A percentile compares a stretch with the other conserved stretches of the same genome.
These are phyloP conservation scores for Shargacucullia verbasci DNA, from an alignment of 2,888 invertebrate genomes.

Conservation along the genomic window DNA sequence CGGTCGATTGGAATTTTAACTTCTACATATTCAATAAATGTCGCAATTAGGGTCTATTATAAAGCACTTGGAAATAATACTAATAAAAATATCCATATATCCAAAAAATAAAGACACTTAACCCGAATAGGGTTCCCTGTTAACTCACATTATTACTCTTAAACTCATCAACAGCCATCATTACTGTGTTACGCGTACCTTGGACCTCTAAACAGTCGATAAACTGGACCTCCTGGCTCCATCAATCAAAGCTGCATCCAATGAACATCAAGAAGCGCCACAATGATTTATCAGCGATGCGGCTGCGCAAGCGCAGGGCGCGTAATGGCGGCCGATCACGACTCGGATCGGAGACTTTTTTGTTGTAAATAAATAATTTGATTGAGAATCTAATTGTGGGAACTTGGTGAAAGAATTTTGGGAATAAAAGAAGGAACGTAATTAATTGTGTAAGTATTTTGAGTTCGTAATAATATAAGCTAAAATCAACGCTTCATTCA, in stretches of 20 bases:
- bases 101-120: conserved; percentile 3
- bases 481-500: too few species aligned
- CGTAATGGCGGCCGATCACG: conserved; percentile 65
- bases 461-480: too few species aligned
- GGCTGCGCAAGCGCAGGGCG: conserved; percentile 57
- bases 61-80: too few species aligned
- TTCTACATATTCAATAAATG: too few species aligned
- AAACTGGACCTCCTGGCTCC: conserved; percentile 53
- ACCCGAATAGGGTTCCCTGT: conserved; percentile 1
- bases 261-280: conserved; percentile 85
- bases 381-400: conserved; percentile 55
- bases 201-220: conserved; percentile 54
- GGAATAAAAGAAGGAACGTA: conserved; percentile 2
- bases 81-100: too few species aligned
- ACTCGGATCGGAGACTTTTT: conserved; percentile 52
- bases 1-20: too few species aligned
- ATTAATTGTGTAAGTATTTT: conserved; percentile 33
- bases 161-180: conserved; percentile 41
- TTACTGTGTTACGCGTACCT: conserved; percentile 58
- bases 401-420: conserved; percentile 32
- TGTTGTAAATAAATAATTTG: conserved; percentile 46
- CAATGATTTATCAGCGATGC: conserved; percentile 78
- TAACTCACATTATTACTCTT: conserved; percentile 21
- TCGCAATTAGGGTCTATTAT: too few species aligned
- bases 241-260: conserved; percentile 82